Percentiles rank a stretch among this genome's conserved stretches.
Conservation (phyloP, 1,140 invertebrate genomes). For the Dryas iulia region DNA sequence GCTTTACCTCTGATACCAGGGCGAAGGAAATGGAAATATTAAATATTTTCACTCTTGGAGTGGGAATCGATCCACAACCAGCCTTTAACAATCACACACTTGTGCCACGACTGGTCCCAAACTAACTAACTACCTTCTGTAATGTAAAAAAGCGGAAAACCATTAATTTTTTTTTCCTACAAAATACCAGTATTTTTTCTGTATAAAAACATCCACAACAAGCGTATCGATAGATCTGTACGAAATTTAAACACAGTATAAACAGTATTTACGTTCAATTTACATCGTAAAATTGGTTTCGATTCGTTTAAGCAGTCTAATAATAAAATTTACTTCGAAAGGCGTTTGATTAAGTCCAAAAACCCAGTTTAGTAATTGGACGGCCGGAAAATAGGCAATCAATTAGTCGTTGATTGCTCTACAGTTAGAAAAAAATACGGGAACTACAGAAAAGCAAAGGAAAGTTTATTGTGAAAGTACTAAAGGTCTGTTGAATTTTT, state of each 20-base stretch:
- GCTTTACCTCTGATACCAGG: too few species aligned
- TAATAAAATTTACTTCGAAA: background rate
- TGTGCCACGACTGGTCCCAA: too few species aligned
- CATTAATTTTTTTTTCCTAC: background rate
- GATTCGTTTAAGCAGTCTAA: background rate
- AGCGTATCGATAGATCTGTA: background rate
- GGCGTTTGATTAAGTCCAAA: background rate
- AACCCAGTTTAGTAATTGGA: slow-evolving; percentile 8
- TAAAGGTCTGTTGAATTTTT: background rate
- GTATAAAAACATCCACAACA: background rate
- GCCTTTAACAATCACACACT: too few species aligned
- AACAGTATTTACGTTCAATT: background rate
- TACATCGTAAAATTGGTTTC: background rate
- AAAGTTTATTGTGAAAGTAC: background rate
- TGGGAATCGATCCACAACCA: too few species aligned
- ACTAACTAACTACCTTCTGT: too few species aligned
- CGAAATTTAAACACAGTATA: background rate
- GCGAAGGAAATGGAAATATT: too few species aligned
- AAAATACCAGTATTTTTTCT: background rate
- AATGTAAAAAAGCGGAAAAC: too few species aligned
- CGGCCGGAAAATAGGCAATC: background rate
- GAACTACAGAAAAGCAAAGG: background rate
- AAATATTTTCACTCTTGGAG: too few species aligned
- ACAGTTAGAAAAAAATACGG: background rate
- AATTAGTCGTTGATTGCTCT: slow-evolving; percentile 8